Conservation (phyloP, 2,888 invertebrate species). For the Nysson spinosus region DNA sequence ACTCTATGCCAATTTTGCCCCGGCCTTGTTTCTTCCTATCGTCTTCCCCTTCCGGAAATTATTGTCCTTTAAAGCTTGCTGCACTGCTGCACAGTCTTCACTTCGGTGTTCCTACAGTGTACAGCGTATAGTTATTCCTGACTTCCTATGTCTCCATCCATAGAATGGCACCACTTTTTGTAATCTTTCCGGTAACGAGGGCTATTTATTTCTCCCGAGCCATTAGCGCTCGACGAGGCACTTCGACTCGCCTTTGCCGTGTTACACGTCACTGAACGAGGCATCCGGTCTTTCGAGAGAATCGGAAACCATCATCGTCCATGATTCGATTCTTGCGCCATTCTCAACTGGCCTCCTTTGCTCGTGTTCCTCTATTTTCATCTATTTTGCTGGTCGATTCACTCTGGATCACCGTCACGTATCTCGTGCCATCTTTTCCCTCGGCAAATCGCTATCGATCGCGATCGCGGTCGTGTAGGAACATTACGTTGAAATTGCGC, state of each 20-base stretch:
- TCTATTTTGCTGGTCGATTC: slow-evolving; percentile 16
- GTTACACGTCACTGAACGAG: slow-evolving; percentile 40
- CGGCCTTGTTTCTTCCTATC: slow-evolving; percentile 23
- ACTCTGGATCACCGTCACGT: slow-evolving; percentile 51
- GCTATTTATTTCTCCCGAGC: slow-evolving; percentile 47
- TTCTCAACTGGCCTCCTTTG: slow-evolving; percentile 34
- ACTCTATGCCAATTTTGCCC: slow-evolving; percentile 7
- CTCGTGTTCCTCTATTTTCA: slow-evolving; percentile 39
- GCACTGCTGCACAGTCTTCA: neutral
- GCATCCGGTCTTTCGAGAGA: slow-evolving; percentile 39
- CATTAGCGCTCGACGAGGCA: slow-evolving; percentile 46
- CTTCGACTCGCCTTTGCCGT: slow-evolving; percentile 24
- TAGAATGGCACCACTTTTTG: slow-evolving; percentile 38
- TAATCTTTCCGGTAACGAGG: slow-evolving; percentile 20
- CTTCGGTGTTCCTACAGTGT: neutral
- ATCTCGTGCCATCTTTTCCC: slow-evolving; percentile 52
- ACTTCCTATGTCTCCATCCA: slow-evolving; percentile 49
- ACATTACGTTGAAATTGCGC: slow-evolving; percentile 58
- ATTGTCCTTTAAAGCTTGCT: neutral
- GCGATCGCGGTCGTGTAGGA: slow-evolving; percentile 57
- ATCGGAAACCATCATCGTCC: slow-evolving; percentile 42
- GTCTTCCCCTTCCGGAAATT: slow-evolving; percentile 12
- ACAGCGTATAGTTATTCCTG: slow-evolving; percentile 17
- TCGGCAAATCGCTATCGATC: slow-evolving; percentile 60
- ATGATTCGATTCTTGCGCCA: slow-evolving; percentile 46